Conservation (phyloP, 2,797 vertebrate species). For the Distichodus sexfasciatus region DNA sequence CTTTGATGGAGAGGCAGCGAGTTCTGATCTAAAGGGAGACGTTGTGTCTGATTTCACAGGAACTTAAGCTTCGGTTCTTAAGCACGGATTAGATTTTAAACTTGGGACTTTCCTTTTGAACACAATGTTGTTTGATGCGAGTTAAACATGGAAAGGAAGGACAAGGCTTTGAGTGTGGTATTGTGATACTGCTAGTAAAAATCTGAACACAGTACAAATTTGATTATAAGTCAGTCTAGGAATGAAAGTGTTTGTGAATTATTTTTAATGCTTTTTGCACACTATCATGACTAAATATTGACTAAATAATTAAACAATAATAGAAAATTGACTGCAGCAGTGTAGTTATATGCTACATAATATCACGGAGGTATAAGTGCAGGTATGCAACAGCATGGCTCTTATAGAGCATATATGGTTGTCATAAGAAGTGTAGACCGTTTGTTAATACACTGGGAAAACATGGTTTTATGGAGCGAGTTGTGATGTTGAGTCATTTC, state of each 20-base stretch:
- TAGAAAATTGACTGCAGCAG: too few species aligned
- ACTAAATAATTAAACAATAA: too few species aligned
- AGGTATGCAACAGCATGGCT: too few species aligned
- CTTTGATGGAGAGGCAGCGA: conserved; percentile 57
- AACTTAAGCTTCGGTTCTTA: conserved; percentile 50
- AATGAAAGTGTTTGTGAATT: background rate
- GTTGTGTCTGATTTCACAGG: too few species aligned
- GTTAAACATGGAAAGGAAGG: background rate
- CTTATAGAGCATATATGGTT: too few species aligned
- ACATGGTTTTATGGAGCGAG: background rate
- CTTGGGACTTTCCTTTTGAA: background rate
- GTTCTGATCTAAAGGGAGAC: conserved; percentile 13
- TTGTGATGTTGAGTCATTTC: background rate
- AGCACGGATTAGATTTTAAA: conserved; percentile 30
- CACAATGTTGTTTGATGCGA: background rate
- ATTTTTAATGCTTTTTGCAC: background rate
- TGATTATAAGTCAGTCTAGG: background rate
- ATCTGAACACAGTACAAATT: background rate
- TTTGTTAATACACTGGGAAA: background rate
- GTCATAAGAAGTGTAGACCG: too few species aligned
- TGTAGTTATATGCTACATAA: too few species aligned
- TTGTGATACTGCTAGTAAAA: conserved; percentile 2
- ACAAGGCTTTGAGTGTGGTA: too few species aligned
- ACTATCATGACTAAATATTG: too few species aligned
- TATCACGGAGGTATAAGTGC: too few species aligned